Conservation (phyloP, 2,797 vertebrate genomes). For the Labeo calbasu region DNA sequence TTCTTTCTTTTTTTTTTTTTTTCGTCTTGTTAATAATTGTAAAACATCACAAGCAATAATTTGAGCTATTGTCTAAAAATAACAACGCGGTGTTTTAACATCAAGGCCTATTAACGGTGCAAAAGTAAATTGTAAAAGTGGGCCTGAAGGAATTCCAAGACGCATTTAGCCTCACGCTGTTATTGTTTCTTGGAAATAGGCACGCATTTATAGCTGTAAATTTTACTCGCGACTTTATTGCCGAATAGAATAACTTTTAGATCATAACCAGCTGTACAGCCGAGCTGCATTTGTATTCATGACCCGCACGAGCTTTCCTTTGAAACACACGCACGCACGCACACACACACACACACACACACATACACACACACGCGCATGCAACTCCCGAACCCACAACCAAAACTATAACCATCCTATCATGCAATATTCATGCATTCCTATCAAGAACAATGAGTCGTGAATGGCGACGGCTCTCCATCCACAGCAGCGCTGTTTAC, state of each 20-base stretch:
- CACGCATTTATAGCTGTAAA: not conserved
- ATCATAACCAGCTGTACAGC: not conserved
- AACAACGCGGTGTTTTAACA: not conserved
- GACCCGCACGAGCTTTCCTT: slow-evolving; percentile 30
- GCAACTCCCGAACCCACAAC: slow-evolving; percentile 15
- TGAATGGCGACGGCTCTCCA: slow-evolving; percentile 34
- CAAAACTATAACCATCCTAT: slow-evolving; percentile 35
- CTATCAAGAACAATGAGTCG: slow-evolving; percentile 33
- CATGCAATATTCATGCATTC: slow-evolving; percentile 53
- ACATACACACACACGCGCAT: not conserved
- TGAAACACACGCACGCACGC: not conserved
- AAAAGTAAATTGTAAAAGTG: slow-evolving; percentile 25
- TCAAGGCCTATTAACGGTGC: not conserved
- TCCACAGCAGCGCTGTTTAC: slow-evolving; percentile 76
- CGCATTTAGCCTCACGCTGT: not conserved
- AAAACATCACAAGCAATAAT: not conserved
- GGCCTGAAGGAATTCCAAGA: not conserved
- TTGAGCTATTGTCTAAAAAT: not conserved
- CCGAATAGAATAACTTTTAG: not conserved
- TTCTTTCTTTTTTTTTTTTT: not conserved
- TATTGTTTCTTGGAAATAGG: not conserved
- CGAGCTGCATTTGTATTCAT: slow-evolving; percentile 45
- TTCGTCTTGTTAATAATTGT: not conserved
- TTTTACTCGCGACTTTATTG: not conserved
- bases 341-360: not conserved